Evolutionary conservation across 2,113 vertebrate species (phyloP).

Genomic region (Sarotherodon lohbergeri): DNA sequence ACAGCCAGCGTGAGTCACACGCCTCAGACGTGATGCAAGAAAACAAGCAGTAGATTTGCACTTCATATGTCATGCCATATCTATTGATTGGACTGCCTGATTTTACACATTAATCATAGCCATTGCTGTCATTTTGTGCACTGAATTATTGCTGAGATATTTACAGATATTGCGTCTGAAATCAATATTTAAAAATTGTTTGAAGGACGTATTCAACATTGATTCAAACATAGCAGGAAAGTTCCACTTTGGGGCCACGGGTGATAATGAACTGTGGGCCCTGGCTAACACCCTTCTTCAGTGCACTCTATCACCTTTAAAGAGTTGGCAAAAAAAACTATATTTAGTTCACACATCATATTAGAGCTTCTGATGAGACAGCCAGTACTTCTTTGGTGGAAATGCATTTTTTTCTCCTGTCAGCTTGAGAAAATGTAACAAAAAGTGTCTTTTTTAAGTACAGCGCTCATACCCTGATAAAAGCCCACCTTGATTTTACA

Average conservation of each 20-base stretch:
- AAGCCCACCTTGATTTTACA: background rate
- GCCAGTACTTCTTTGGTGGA: background rate
- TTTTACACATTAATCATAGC: constrained; percentile 40
- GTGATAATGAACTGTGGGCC: background rate
- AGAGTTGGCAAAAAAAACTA: background rate
- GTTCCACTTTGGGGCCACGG: background rate
- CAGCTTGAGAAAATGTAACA: background rate
- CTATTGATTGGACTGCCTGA: constrained; percentile 22
- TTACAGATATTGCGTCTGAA: background rate
- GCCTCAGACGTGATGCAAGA: constrained; percentile 14
- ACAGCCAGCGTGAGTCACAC: constrained; percentile 34
- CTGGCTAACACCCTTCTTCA: background rate
- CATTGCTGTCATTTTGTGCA: background rate
- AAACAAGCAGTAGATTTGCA: constrained; percentile 1
- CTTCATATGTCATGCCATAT: constrained; percentile 39
- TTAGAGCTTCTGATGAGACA: background rate
- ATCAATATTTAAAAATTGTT: background rate
- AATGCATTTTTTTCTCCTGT: background rate
- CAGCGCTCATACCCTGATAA: background rate
- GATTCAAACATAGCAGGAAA: background rate
- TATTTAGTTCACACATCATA: background rate
- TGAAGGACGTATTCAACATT: background rate
- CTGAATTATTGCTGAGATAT: background rate
- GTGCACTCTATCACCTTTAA: background rate
- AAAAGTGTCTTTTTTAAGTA: background rate